Base-by-base conservation (phyloP, 2,888 invertebrate genomes). In the Nyleta sp. region DNA sequence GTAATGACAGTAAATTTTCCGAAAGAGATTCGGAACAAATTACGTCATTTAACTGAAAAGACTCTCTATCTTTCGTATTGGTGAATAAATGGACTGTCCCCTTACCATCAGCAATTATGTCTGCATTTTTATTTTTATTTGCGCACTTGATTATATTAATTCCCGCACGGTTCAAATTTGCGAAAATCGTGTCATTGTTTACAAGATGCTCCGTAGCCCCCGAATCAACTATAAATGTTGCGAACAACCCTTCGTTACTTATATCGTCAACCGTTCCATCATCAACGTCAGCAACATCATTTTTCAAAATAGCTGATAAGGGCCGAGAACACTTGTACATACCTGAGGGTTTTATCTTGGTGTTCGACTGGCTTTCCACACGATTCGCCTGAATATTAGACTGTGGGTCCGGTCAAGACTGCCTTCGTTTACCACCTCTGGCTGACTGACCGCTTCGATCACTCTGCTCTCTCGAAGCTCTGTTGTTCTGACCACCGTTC, bases 111-210 rank as follows among this genome's bases (percentile, higher is more conserved):
- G 62, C 46, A 2, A 48, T 62, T 4, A 62, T 13, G 17, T 64
- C 40, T n/a, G 64, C 64, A 4, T 40, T 24, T 7, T 48, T 20
- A 28, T 28, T 15, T 64, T 64, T 64, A 18, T 64, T 64, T 7
- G 62, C 62, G 15, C 62, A 62, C 10, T 64, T 64, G 13, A 62
- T 33, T 2, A 60, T 7, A 13, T 60, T 60, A 44, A 60, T n/a
- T 8, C 60, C 48, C 11, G 46, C 18, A 0, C 44, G 20, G 8
- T 46, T 35, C 5, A 62, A 22, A 1, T 13, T 3, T 22, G 13
- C 11, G 5, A 62, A 38, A 24, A 62, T 50, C 2, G 24, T 2
- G 5, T 60, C 35, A 15, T 24, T 22, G 8, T 46, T 60, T 20
- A 60, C 46, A 2, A 60, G 13, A 31, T 59, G 59, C 6, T 53